phyloP scores from a whole-genome alignment of 2,113 vertebrate genomes.

The Tragulus kanchil region DNA sequence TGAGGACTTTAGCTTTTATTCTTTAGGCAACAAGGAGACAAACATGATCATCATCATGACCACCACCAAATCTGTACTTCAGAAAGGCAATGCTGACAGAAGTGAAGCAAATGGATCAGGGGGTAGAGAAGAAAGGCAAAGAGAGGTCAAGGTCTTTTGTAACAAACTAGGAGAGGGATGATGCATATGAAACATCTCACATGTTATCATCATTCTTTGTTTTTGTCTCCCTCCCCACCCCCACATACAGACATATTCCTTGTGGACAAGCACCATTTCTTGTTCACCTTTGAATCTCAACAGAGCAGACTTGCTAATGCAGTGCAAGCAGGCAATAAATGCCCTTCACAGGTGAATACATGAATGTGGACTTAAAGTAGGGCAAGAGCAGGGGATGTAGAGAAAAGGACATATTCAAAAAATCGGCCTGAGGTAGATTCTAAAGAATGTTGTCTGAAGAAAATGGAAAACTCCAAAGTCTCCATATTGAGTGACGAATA shows the following conservation, averaged over 20 bases:
- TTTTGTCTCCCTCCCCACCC: not conserved
- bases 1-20: not conserved
- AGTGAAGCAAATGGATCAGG: not conserved
- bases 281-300: not conserved
- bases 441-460: not conserved
- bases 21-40: not conserved
- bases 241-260: not conserved
- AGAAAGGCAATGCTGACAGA: not conserved
- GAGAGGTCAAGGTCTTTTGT: not conserved
- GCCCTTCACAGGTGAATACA: not conserved
- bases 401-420: not conserved
- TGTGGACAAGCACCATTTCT: not conserved
- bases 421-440: not conserved
- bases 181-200: accelerated
- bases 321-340: not conserved
- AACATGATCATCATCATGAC: not conserved
- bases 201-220: not conserved
- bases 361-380: not conserved
- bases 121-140: not conserved
- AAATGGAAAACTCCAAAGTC: not conserved
- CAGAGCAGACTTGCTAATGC: not conserved
- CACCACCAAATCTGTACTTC: not conserved
- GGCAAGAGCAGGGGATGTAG: not conserved
- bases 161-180: not conserved
- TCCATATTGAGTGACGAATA: not conserved